Base-by-base conservation (phyloP, 2,113 vertebrate genomes). In the Callipepla californica region DNA sequence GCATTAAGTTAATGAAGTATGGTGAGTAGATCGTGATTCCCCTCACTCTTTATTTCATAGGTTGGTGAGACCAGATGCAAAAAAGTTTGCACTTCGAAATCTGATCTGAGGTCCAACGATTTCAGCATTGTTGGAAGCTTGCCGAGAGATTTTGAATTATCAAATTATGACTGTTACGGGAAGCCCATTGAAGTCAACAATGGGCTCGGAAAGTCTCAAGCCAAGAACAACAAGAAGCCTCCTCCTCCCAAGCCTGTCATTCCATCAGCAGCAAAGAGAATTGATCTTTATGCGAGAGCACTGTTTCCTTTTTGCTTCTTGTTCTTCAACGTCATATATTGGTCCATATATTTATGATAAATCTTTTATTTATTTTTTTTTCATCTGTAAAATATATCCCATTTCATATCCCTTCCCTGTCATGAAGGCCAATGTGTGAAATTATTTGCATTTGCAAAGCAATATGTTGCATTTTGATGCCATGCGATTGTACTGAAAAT, bases 91-190 rank as follows among this genome's bases (percentile, higher is more conserved):
- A 99, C 99, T 38, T 99, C 99, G 7, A 99, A 99, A 96, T 99
- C 99, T 22, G 99, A 99, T 96, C 97, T 99, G 96, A 98, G 99
- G 96, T 99, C 99, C 94, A 99, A 99, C 70, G 99, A 99, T 97
- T 99, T 99, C 98, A 99, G 99, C 98, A 99, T 99, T 9, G 99
- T 99, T 90, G 99, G 99, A 89, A 99, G 99, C 38, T 98, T 99
- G 96, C 99, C 99, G 10, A 98, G 99, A 94, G 99, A 99, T 98
- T 99, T 99, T 97, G 99, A 99, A 95, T 97, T 99, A 94, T 99
- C 99, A 20, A 99, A 99, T 97, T 99, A 99, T 97, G 99, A 99
- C 98, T 99, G 99, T 98, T 99, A 99, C 40, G 99, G 99, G 69
- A 99, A 99, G 95, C 98, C 99, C 91, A 99, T 99, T 84, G 98